Evolutionary conservation across 2,888 invertebrate genomes (phyloP).

Genomic region (Microdon myrmicae): DNA sequence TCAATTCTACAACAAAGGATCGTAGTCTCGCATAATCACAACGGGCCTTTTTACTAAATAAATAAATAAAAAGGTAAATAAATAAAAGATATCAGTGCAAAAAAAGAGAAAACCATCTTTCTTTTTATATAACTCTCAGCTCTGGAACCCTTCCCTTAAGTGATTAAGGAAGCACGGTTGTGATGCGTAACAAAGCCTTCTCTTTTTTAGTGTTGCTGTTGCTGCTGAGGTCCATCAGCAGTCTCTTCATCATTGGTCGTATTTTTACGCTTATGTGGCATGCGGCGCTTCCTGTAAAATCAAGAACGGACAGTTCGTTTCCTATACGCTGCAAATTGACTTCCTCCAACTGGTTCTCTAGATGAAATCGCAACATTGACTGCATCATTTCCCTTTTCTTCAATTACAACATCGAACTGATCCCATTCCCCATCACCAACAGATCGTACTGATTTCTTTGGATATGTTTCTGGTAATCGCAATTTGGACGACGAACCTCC

Average conservation of each 20-base stretch:
- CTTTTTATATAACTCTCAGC: too few relatives aligned
- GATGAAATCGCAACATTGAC: constrained; percentile 97
- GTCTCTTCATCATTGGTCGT: constrained; percentile 50
- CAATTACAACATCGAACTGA: constrained; percentile 98
- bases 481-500: constrained; percentile 98
- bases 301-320: constrained; percentile 70
- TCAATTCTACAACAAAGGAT: too few relatives aligned
- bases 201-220: too few relatives aligned
- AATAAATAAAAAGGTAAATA: too few relatives aligned
- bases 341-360: constrained; percentile 94
- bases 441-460: constrained; percentile 97
- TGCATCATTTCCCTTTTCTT: constrained; percentile 98
- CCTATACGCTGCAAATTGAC: constrained; percentile 95
- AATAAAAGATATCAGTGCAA: too few relatives aligned
- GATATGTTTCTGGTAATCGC: constrained; percentile 98
- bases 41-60: too few relatives aligned
- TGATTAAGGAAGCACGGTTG: too few relatives aligned
- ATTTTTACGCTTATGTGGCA: constrained; percentile 52
- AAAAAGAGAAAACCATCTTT: too few relatives aligned
- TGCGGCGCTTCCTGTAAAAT: constrained; percentile 70
- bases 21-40: too few relatives aligned
- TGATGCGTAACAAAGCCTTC: too few relatives aligned
- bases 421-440: constrained; percentile 98
- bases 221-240: constrained; percentile 54
- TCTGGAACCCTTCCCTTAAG: too few relatives aligned